Evolutionary conservation across 2,888 invertebrate species (phyloP).

Genomic region (Hololepta plana): DNA sequence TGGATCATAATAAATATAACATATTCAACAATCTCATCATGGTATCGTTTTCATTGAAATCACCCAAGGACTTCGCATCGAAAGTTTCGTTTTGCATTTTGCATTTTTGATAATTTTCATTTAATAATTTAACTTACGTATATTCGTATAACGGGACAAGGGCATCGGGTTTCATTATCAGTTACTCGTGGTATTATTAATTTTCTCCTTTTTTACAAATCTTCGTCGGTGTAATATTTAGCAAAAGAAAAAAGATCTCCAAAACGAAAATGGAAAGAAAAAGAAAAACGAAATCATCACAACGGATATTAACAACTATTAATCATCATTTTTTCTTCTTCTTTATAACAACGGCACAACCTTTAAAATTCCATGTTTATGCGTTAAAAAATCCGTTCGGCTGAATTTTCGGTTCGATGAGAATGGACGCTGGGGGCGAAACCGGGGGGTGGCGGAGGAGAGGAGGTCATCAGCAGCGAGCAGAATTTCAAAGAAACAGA

Average conservation of each 20-base stretch:
- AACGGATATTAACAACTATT: slow-evolving; percentile 31
- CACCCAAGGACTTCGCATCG: no score
- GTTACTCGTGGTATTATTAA: slow-evolving; percentile 7
- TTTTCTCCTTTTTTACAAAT: slow-evolving; percentile 8
- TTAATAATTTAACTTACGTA: slow-evolving; percentile 31
- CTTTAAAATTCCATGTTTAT: no score
- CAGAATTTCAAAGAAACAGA: no score
- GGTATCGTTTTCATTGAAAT: no score
- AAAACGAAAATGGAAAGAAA: slow-evolving; percentile 27
- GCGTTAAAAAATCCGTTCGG: no score
- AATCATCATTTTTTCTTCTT: no score
- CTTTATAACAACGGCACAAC: slow-evolving; percentile 33
- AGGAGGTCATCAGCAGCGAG: no score
- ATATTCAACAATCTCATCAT: no score
- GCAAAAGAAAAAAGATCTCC: slow-evolving; percentile 27
- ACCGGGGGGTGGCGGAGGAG: no score
- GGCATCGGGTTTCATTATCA: slow-evolving; percentile 13
- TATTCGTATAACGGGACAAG: slow-evolving; percentile 25
- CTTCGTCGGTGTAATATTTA: neutral
- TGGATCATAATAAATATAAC: no score
- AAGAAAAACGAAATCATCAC: slow-evolving; percentile 28
- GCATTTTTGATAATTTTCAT: no score
- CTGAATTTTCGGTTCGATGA: slow-evolving; percentile 2
- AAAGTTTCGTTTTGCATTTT: no score
- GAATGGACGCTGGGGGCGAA: slow-evolving; percentile 3